Evolutionary conservation across 2,888 invertebrate species (phyloP).

Genomic region (Epistrophella euchroma): DNA sequence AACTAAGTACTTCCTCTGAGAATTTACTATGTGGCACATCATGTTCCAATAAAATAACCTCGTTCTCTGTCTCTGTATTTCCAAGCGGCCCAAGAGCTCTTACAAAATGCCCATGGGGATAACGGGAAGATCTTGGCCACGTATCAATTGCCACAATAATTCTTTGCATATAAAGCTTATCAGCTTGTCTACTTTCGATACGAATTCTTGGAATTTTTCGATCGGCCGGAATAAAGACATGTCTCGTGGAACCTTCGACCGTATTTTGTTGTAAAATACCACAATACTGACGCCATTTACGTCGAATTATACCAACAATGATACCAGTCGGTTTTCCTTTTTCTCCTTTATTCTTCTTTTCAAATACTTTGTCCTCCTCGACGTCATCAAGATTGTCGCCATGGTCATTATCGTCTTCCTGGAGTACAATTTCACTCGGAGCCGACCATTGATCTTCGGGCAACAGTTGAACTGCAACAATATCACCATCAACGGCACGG

Average conservation of each 20-base stretch:
- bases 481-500: constrained; percentile 96
- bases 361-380: constrained; percentile 85
- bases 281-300: constrained; percentile 99
- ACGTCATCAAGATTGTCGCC: constrained; percentile 87
- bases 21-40: constrained; percentile 98
- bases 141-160: constrained; percentile 98
- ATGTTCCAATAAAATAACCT: constrained; percentile 97
- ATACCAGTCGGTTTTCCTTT: constrained; percentile 88
- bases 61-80: constrained; percentile 97
- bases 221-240: constrained; percentile 97
- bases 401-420: constrained; percentile 89
- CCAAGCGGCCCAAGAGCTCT: constrained; percentile 96
- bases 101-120: constrained; percentile 98
- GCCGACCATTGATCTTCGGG: constrained; percentile 95
- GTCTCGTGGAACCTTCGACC: constrained; percentile 88
- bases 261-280: constrained; percentile 94
- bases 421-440: constrained; percentile 93
- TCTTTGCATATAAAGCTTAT: constrained; percentile 91
- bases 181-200: constrained; percentile 97
- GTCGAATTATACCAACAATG: constrained; percentile 96
- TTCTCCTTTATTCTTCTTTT: constrained; percentile 80
- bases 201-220: constrained; percentile 96
- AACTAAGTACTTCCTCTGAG: constrained; percentile 96
- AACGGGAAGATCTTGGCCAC: constrained; percentile 97
- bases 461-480: constrained; percentile 95